These are phyloP conservation scores for Pachydiplax longipennis DNA, from an alignment of 2,888 invertebrate species.

Conservation along the genomic window DNA sequence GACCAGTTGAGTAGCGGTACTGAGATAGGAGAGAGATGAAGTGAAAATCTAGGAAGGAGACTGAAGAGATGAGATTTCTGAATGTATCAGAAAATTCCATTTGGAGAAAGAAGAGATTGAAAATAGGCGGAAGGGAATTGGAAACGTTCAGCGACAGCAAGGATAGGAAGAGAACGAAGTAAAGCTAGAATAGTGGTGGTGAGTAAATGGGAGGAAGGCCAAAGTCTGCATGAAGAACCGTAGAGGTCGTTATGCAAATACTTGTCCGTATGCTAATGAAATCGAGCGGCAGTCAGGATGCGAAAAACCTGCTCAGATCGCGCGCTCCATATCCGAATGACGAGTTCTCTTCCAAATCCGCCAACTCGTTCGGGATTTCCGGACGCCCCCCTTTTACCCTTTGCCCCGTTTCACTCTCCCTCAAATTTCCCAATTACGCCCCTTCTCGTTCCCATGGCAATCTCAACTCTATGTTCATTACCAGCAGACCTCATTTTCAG, in stretches of 20 bases:
- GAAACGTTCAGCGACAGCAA: not conserved
- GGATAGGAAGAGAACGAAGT: not conserved
- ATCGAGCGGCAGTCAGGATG: constrained; percentile 18
- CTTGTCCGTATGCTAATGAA: not conserved
- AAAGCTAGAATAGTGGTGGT: not conserved
- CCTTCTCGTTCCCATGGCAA: not conserved
- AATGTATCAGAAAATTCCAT: not conserved
- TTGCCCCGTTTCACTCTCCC: not conserved
- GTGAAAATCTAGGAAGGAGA: not conserved
- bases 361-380: constrained; percentile 13
- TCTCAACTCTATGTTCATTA: not conserved
- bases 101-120: not conserved
- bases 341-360: not conserved
- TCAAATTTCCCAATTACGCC: not conserved
- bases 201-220: not conserved
- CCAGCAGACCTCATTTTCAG: no score
- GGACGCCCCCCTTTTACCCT: not conserved
- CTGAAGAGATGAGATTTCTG: not conserved
- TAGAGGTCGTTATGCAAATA: constrained; percentile 26
- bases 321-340: constrained; percentile 2
- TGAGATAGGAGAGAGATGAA: not conserved
- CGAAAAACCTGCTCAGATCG: constrained; percentile 26
- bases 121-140: not conserved
- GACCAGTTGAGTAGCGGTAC: no score
- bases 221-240: not conserved